Percentiles rank a stretch among this genome's conserved stretches.
phyloP scores from a whole-genome alignment of 2,797 vertebrate species.

The Antrozous pallidus region DNA sequence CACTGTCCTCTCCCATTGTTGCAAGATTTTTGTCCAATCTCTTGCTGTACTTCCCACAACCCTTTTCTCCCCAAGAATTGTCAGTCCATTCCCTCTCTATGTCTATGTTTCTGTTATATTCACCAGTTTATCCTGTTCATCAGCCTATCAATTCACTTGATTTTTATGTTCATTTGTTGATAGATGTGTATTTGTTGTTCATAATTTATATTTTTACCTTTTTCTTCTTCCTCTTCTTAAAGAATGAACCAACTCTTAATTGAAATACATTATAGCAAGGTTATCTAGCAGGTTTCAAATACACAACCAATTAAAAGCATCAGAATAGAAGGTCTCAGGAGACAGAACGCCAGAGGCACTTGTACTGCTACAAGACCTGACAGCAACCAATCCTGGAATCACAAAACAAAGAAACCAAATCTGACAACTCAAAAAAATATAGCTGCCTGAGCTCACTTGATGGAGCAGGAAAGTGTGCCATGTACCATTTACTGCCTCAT shows the following conservation, averaged over 20 bases:
- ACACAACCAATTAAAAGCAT: neutral
- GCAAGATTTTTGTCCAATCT: too few relatives aligned
- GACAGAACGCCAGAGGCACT: neutral
- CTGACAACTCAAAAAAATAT: neutral
- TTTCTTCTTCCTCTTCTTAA: too few relatives aligned
- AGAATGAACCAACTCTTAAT: neutral
- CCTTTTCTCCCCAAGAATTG: too few relatives aligned
- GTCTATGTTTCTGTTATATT: too few relatives aligned
- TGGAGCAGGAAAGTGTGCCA: neutral
- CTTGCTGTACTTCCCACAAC: too few relatives aligned
- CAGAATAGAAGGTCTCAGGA: neutral
- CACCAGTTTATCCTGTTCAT: too few relatives aligned
- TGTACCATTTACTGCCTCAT: neutral
- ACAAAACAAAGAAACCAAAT: neutral
- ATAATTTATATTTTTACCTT: too few relatives aligned
- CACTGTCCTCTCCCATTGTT: too few relatives aligned
- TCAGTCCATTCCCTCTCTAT: too few relatives aligned
- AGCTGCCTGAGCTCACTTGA: neutral
- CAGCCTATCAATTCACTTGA: too few relatives aligned
- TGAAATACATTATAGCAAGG: neutral
- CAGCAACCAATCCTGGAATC: neutral
- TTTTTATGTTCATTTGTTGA: too few relatives aligned
- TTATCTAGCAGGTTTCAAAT: neutral
- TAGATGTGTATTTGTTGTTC: too few relatives aligned
- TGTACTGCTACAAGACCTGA: rapidly evolving